Percentiles rank a stretch among this genome's conserved stretches.
These are phyloP conservation scores for Geococcyx californianus DNA, from an alignment of 2,113 vertebrate genomes.

Conservation along the genomic window DNA sequence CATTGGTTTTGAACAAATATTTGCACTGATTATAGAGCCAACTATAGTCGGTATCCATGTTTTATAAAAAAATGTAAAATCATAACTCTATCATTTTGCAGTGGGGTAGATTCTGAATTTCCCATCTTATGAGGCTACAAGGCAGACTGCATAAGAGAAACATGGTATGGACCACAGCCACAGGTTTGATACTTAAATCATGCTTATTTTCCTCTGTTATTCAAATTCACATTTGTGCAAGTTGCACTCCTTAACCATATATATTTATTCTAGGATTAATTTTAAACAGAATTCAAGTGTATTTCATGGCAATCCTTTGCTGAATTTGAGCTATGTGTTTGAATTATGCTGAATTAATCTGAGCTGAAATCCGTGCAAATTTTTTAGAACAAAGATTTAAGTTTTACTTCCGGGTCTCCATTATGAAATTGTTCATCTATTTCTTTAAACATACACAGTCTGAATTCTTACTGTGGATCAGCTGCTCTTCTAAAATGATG, in stretches of 20 bases:
- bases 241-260: background rate
- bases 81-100: background rate
- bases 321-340: background rate
- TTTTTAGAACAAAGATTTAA: background rate
- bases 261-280: background rate
- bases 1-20: background rate
- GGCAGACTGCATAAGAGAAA: background rate
- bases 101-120: background rate
- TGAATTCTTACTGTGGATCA: background rate
- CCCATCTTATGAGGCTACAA: background rate
- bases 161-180: background rate
- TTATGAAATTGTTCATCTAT: background rate
- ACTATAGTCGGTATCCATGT: rapidly evolving
- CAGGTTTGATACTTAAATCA: background rate
- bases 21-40: background rate
- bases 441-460: background rate
- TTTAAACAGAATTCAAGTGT: background rate
- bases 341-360: background rate
- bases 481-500: background rate
- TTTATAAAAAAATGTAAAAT: background rate
- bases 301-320: background rate
- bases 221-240: background rate
- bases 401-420: background rate
- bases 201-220: background rate
- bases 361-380: background rate